phyloP scores from a whole-genome alignment of 2,113 vertebrate species.

The Reinhardtius hippoglossoides region DNA sequence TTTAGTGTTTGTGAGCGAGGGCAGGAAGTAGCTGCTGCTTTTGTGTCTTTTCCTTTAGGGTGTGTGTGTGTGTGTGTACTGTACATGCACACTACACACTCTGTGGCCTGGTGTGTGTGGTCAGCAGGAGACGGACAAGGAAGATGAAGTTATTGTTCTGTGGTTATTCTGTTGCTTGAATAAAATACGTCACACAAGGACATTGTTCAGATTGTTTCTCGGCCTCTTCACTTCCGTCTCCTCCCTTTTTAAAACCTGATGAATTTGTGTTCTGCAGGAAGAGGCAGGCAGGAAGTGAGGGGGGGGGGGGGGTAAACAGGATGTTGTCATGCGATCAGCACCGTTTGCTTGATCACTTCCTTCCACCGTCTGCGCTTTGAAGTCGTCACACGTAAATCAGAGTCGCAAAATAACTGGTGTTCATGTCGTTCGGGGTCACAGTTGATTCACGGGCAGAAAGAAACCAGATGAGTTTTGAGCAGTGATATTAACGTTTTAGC shows the following conservation, averaged over 20 bases:
- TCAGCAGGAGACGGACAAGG: not conserved
- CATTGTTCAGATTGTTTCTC: not conserved
- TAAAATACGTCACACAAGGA: not conserved
- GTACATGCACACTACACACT: not conserved
- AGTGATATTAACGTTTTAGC: too few relatives aligned
- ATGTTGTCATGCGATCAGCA: constrained; percentile 41
- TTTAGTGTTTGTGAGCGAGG: constrained; percentile 21
- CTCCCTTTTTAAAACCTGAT: not conserved
- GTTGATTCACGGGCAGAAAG: too few relatives aligned
- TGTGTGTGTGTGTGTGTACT: not conserved
- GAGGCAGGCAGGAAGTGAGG: constrained; percentile 48
- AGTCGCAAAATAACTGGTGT: not conserved
- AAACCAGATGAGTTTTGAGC: too few relatives aligned
- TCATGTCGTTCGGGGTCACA: not conserved
- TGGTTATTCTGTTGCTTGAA: not conserved
- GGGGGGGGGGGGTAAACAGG: constrained; percentile 59
- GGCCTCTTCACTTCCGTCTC: not conserved
- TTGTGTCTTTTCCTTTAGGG: not conserved
- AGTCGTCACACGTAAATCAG: constrained; percentile 4
- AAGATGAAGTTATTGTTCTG: too few relatives aligned
- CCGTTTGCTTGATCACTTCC: constrained; percentile 45
- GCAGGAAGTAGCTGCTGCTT: constrained; percentile 24
- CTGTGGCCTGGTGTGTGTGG: not conserved
- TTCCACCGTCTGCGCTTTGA: constrained; percentile 28
- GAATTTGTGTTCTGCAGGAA: constrained; percentile 33